Conservation (phyloP, 1,140 invertebrate species). For the Anthonomus grandis region DNA sequence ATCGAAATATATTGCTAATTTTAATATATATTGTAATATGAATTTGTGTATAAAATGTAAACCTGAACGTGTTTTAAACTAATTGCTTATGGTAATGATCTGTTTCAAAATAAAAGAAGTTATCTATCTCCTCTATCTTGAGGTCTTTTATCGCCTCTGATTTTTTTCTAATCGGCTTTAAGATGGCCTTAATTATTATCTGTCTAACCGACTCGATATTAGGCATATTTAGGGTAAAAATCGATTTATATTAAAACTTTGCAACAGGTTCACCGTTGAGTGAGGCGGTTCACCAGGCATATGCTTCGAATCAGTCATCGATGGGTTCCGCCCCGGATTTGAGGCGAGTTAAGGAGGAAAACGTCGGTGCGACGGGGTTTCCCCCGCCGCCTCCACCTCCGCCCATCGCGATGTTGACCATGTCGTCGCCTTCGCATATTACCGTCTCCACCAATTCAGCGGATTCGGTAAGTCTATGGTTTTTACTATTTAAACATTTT, state of each 20-base stretch:
- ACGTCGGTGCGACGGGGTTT: constrained; percentile 33
- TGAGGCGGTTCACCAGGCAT: constrained; percentile 1
- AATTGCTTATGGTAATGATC: no score
- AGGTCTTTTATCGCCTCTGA: no score
- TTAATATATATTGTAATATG: no score
- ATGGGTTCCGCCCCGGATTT: not conserved
- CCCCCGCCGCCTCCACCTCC: constrained; percentile 27
- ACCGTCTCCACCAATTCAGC: constrained; percentile 35
- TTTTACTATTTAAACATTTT: constrained; percentile 14
- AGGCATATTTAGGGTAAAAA: not conserved
- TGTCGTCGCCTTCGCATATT: constrained; percentile 48
- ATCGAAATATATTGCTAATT: no score
- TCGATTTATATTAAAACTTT: not conserved
- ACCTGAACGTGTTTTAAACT: no score
- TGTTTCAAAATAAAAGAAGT: no score
- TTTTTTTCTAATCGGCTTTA: no score
- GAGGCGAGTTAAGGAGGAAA: constrained; percentile 38
- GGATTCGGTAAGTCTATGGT: constrained; percentile 37
- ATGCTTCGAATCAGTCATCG: not conserved
- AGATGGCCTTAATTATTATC: no score
- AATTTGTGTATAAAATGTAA: no score
- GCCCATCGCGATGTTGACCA: constrained; percentile 40
- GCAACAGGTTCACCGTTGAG: not conserved
- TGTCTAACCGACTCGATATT: no score
- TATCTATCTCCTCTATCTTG: no score